Base-by-base conservation (phyloP, 2,113 vertebrate species). In the Sigmodon hispidus region DNA sequence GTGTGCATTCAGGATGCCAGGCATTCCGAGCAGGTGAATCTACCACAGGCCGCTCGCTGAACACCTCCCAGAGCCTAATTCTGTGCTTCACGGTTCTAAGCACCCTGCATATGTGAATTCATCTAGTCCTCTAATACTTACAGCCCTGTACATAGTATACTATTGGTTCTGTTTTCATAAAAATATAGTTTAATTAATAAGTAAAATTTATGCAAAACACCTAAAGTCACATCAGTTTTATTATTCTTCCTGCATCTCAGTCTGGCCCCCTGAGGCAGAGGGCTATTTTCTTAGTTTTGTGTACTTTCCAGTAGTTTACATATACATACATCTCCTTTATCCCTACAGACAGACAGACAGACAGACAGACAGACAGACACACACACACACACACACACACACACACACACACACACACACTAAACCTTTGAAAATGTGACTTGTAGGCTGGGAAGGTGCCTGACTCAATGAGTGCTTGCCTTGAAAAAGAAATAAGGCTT, bases 151-250 rank as follows among this genome's bases (percentile, higher is more conserved):
- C 65, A 69, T 90, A 52, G 52, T 76, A 80, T 55, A 21, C 31
- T 61, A 17, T 34, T 91, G 81, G 80, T 31, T 57, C 50, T 67
- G 87, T 89, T 91, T 67, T 83, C 65, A 67, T 87, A 67, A 48
- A n/a, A 75, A 45, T 52, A 19, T 40, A 36, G 22, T 65, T 93
- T 94, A 91, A 76, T 43, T 31, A 76, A 16, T 36, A 94, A 73
- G 81, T 34, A 94, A 94, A 94, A 81, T 31, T 48, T 87, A 52
- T 67, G 77, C 63, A 90, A 91, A 96, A 75, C 26, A 96, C 70
- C 77, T 90, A 72, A 87, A 91, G 79, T 73, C 34, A 16, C 10
- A 57, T n/a, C 52, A 84, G 2, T 31, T 43, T 19, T n/a, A 75
- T 29, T 67, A 63, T 93, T 94, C 55, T 59, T 92, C 15, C 19